Evolutionary conservation across 2,888 invertebrate genomes (phyloP), one percentile per base, ranked within the genome.

Genomic region (Mimumesa dahlbomi): DNA sequence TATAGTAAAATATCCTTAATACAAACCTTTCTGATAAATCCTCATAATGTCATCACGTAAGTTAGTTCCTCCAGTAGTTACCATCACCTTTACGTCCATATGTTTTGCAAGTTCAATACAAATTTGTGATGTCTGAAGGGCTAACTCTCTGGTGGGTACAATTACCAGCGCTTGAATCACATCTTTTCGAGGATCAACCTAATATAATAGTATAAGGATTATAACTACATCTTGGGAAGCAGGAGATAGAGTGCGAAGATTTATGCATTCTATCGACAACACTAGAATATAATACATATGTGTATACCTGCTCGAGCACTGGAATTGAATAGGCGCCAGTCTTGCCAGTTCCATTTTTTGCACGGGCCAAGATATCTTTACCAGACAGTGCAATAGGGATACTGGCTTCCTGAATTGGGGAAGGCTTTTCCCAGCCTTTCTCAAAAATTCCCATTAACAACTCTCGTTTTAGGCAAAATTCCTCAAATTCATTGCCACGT

Each of bases 251-350:
- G n/a, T n/a, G n/a, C n/a, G n/a, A 25, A 25, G 25, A 7, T 25
- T 25, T 7, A 5, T 25, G 7, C 3, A 25, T 25, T 3, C 9
- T 34, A 34, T 1, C 2, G 11, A n/a, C 5, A 1, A 38, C 2
- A 57, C 0, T n/a, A n/a, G n/a, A 13, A 31, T 4, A 57, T n/a
- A 62, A 19, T 65, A n/a, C 6, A 25, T 29, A 54, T 13, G 11
- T 45, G 31, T 18, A 52, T 75, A 89, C 93, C 92, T 97, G 96
- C 92, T 99, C 99, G 90, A 99, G 92, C 82, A 98, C 96, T 85
- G 99, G 99, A 91, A 99, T 99, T 89, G 97, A 96, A 90, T 99
- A 99, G 81, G 99, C 99, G 88, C 99, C 99, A 88, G 99, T 99
- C 93, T 99, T 99, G 87, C 94, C 99, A 82, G 99, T 99, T 85